phyloP scores from a whole-genome alignment of 2,113 vertebrate species.

The Phrynosoma blainvillii region DNA sequence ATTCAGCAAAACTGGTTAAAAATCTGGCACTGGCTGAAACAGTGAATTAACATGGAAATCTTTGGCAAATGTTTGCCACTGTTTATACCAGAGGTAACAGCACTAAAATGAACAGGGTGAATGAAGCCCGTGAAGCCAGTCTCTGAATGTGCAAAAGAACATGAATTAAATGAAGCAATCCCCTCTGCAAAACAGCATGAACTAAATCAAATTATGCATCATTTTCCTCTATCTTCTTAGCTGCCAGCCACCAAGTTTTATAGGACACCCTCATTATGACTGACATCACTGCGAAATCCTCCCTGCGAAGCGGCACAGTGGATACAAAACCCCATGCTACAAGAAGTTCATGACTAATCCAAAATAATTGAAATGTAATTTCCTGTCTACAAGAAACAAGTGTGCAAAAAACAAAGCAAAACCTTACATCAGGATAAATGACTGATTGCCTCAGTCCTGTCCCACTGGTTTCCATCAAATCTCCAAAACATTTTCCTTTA shows the following conservation, averaged over 20 bases:
- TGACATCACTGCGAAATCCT: not conserved
- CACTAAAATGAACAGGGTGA: not conserved
- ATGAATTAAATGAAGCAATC: not conserved
- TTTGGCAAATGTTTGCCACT: too few species aligned
- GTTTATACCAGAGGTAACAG: not conserved
- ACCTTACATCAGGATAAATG: too few species aligned
- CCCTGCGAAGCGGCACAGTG: not conserved
- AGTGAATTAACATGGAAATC: too few species aligned
- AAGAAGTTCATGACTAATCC: not conserved
- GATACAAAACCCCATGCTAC: not conserved
- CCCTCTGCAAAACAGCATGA: not conserved
- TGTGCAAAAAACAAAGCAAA: not conserved
- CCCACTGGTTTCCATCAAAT: not conserved
- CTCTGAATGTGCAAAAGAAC: not conserved
- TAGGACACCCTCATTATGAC: too few species aligned
- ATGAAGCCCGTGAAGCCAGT: too few species aligned
- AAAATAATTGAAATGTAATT: not conserved
- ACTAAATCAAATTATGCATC: not conserved
- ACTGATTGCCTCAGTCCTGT: not conserved
- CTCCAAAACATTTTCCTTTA: not conserved
- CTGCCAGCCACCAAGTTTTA: not conserved
- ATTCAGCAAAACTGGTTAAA: too few species aligned
- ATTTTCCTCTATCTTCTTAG: not conserved
- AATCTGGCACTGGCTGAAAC: too few species aligned
- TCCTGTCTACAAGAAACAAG: not conserved